These are phyloP conservation scores for Indicator indicator DNA, from an alignment of 2,113 vertebrate genomes.

Conservation along the genomic window DNA sequence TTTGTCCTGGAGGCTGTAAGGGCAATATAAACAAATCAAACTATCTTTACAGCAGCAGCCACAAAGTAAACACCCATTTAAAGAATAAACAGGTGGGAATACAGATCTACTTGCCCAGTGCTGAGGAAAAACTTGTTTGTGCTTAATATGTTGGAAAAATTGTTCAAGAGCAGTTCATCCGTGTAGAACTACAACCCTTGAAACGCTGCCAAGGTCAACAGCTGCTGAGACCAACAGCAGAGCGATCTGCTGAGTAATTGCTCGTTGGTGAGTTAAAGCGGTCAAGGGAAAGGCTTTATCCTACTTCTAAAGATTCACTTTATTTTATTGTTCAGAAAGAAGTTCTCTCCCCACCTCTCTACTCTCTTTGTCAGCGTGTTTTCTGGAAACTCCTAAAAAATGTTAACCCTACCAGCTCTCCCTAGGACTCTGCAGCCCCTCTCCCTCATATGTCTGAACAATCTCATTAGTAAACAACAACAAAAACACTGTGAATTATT, in stretches of 20 bases:
- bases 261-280: conserved; percentile 41
- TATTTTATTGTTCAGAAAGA: conserved; percentile 23
- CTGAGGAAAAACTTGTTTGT: conserved; percentile 42
- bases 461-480: neutral
- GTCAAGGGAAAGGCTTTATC: conserved; percentile 36
- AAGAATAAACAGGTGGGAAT: conserved; percentile 53
- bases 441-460: neutral
- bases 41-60: neutral
- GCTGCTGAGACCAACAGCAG: neutral
- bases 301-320: conserved; percentile 51
- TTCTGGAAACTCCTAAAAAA: conserved; percentile 27
- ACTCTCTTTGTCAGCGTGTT: conserved; percentile 23
- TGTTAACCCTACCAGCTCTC: neutral
- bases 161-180: conserved; percentile 37
- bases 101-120: neutral
- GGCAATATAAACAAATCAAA: conserved; percentile 47
- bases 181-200: conserved; percentile 15
- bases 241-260: conserved; percentile 48
- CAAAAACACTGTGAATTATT: neutral
- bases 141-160: conserved; percentile 56
- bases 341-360: neutral
- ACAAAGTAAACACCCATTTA: conserved; percentile 31
- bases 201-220: conserved; percentile 34
- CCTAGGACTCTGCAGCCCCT: neutral
- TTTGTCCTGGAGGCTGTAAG: neutral